Base-by-base conservation (phyloP, 2,113 vertebrate species). In the Trematomus loennbergii region DNA sequence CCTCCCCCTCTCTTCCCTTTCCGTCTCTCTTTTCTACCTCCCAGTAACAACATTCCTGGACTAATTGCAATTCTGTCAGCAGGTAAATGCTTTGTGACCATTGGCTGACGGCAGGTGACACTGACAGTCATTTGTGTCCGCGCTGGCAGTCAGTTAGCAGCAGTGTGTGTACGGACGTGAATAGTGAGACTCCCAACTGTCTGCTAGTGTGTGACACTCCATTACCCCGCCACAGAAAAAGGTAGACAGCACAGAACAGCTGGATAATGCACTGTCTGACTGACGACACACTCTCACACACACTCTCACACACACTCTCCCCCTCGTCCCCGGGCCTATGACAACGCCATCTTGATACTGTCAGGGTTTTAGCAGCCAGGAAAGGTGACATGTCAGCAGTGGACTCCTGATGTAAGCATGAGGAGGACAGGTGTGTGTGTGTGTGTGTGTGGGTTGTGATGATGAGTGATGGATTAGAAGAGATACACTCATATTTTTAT, bases 21-120 rank as follows among this genome's bases (percentile, higher is more conserved):
- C 83, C 66, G 59, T 74, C 85, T 87, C 82, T 64, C 69, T 83
- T 81, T 87, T 78, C 82, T 90, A 88, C 84, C 84, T 86, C 68
- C 65, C 85, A 83, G 91, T 90, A 92, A 91, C 90, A 94, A 86
- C 91, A 92, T 89, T 91, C 86, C 82, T 17, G 53, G 82, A 91
- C 93, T 95, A 94, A 95, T 95, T 95, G 94, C 92, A 91, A 93
- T 92, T 90, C 93, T 93, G 94, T 95, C 94, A 94, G 91, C 86
- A 93, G 93, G 94, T 95, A 94, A 95, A 94, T 94, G 94, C 93
- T 91, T 92, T 91, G 91, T 91, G 94, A 93, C 93, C 93, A 80
- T 81, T 86, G 17, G 65, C 86, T 94, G 93, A 94, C 94, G 94
- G 93, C 79, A 25, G 87, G 79, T 83, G 79, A 72, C 80, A 4